These are phyloP conservation scores for Heterodera carotae DNA, from an alignment of 1,140 invertebrate genomes.

Conservation along the genomic window DNA sequence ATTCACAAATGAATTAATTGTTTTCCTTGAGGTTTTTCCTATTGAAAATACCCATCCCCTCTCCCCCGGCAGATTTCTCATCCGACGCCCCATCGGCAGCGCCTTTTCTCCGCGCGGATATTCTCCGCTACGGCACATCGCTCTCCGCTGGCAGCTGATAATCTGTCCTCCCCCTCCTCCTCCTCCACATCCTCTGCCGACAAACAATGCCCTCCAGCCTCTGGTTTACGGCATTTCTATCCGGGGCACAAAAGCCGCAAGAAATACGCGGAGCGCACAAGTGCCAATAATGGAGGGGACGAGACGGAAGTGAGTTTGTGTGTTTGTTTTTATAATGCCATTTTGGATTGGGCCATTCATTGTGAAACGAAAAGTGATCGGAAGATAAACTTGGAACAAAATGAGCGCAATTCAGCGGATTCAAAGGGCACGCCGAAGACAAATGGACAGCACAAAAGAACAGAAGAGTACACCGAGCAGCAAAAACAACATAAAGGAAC, in stretches of 20 bases:
- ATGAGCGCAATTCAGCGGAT: neutral
- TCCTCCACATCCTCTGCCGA: neutral
- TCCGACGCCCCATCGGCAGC: constrained; percentile 7
- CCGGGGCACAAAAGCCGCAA: neutral
- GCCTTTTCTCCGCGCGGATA: constrained; percentile 24
- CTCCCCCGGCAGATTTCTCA: neutral
- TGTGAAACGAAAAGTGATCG: neutral
- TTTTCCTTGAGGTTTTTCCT: neutral
- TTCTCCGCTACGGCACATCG: constrained; percentile 13
- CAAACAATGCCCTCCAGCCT: neutral
- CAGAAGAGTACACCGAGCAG: neutral
- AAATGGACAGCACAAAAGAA: neutral
- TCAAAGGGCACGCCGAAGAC: constrained; percentile 9
- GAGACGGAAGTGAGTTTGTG: too few species aligned
- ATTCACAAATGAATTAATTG: constrained; percentile 9
- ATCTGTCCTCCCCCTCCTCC: neutral
- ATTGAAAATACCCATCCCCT: neutral
- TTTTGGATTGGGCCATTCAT: too few species aligned
- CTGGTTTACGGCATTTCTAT: neutral
- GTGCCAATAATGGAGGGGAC: too few species aligned
- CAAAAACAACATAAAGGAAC: neutral
- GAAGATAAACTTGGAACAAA: neutral
- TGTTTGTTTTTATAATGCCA: too few species aligned
- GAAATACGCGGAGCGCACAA: neutral
- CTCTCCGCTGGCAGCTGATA: neutral